Base-by-base conservation (phyloP, 2,797 vertebrate species). In the Scarus forsteni region DNA sequence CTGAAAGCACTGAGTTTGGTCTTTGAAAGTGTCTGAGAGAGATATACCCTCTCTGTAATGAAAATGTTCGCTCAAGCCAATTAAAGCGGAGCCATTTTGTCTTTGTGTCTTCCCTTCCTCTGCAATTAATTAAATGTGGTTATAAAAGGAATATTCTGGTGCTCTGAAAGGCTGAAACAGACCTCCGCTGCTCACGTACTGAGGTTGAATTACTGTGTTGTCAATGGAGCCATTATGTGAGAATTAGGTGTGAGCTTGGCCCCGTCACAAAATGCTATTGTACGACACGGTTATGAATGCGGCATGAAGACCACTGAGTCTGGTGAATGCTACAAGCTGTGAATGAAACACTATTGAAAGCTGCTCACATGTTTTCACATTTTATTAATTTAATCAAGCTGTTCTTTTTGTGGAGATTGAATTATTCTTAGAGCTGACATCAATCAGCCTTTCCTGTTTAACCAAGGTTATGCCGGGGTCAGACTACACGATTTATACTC, bases 51-150 rank as follows among this genome's bases (percentile, higher is more conserved):
- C 71, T 68, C 78, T 80, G 77, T 92, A 93, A 94, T 90, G 88
- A 91, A 92, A 92, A 77, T 88, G 86, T 91, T 91, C 89, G 79
- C 80, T 92, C 92, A 91, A 94, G 90, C 89, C 92, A 90, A 94
- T 93, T 93, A 93, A 93, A 91, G 83, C 66, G 14, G 60, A 84
- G 83, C 85, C 86, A 90, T 92, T 93, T 94, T 84, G 91, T 93
- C 93, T 93, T 92, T 88, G 90, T 91, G 88, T 89, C 82, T 86
- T 73, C 84, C 64, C 84, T 84, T 92, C 87, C 88, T 79, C 81
- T 81, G 88, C 91, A 90, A 93, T 93, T 92, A 93, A 94, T 93
- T 93, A 91, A 87, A 92, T 73, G 85, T 81, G 86, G 90, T 86
- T 90, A 92, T 91, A 90, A 92, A 92, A 92, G 80, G 80, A 76